phyloP scores from a whole-genome alignment of 2,888 invertebrate genomes.

The Aleiodes testaceus region DNA sequence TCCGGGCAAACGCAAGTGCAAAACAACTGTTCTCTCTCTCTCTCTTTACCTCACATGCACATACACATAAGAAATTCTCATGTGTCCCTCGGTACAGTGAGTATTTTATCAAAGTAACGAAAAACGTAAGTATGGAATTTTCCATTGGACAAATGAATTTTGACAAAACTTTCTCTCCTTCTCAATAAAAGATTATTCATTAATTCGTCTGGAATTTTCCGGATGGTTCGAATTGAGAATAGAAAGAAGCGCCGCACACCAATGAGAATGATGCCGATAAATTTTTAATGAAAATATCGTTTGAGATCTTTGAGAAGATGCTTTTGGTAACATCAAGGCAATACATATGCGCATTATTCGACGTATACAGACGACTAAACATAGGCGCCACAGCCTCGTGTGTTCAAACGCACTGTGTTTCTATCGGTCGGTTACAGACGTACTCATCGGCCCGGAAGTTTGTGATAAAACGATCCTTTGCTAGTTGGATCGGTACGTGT shows the following conservation, averaged over 20 bases:
- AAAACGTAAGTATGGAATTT: background rate
- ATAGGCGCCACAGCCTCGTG: constrained; percentile 12
- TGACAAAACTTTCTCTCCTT: too few relatives aligned
- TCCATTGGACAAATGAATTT: too few relatives aligned
- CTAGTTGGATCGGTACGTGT: constrained; percentile 51
- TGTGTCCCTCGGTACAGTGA: background rate
- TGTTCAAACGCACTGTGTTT: constrained; percentile 42
- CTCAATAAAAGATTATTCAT: background rate
- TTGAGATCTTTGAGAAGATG: constrained; percentile 9
- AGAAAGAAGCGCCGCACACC: too few relatives aligned
- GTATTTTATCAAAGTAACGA: background rate
- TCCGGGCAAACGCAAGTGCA: constrained; percentile 50
- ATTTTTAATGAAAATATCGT: too few relatives aligned
- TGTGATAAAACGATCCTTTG: constrained; percentile 65
- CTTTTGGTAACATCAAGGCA: constrained; percentile 17
- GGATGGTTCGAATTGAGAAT: too few relatives aligned
- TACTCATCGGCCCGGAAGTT: constrained; percentile 59
- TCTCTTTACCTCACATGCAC: background rate
- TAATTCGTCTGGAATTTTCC: background rate
- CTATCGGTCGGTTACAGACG: constrained; percentile 56
- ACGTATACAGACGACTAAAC: constrained; percentile 31
- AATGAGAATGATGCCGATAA: too few relatives aligned
- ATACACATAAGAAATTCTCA: background rate
- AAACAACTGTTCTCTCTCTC: constrained; percentile 17
- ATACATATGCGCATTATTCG: constrained; percentile 25